phyloP scores from a whole-genome alignment of 2,113 vertebrate species.

The Xenus cinereus region DNA sequence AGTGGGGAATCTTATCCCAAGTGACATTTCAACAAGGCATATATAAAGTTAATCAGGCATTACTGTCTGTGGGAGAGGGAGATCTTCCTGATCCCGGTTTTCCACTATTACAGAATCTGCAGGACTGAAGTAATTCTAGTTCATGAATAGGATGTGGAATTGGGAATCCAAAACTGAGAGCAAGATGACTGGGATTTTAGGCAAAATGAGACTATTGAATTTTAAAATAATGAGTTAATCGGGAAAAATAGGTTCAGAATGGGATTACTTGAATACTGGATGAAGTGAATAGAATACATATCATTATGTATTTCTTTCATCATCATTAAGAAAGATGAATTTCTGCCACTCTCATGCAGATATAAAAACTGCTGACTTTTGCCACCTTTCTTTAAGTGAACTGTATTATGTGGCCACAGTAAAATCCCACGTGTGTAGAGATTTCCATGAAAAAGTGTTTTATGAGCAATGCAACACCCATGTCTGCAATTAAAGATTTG shows the following conservation, averaged over 20 bases:
- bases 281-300: neutral
- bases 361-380: neutral
- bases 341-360: neutral
- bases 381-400: neutral
- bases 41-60: neutral
- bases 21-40: neutral
- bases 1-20: neutral
- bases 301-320: neutral
- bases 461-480: neutral
- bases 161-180: neutral
- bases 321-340: neutral
- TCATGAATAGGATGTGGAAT: neutral
- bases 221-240: neutral
- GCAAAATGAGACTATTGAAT: neutral
- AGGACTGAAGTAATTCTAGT: neutral
- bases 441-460: neutral
- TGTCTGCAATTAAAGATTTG: neutral
- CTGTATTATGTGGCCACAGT: neutral
- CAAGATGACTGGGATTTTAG: neutral
- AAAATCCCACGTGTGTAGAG: neutral
- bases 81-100: rapidly evolving
- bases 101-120: neutral
- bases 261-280: neutral
- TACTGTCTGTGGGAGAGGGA: neutral
- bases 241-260: neutral